Conservation (phyloP, 2,113 vertebrate species). For the Menura novaehollandiae region DNA sequence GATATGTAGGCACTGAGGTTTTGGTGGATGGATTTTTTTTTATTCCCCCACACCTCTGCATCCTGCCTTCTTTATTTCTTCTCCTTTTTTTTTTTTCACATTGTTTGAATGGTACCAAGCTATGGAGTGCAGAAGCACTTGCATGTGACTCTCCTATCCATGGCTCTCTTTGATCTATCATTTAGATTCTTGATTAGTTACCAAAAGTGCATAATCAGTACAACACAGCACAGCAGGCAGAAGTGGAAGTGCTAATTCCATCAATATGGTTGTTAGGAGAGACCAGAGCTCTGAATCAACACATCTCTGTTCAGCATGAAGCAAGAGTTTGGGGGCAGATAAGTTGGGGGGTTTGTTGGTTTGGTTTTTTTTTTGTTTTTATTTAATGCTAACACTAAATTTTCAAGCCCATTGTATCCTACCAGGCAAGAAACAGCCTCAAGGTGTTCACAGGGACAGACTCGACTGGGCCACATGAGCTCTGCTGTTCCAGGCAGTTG, state of each 20-base stretch:
- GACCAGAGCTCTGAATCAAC: neutral
- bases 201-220: neutral
- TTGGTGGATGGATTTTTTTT: neutral
- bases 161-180: neutral
- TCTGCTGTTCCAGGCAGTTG: neutral
- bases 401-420: neutral
- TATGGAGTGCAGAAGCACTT: neutral
- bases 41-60: fast-evolving
- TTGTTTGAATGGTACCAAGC: neutral
- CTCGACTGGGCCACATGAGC: fast-evolving
- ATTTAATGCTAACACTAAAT: neutral
- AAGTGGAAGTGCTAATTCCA: neutral
- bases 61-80: neutral
- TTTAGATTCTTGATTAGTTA: neutral
- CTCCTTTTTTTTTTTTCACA: no score
- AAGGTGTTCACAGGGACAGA: neutral
- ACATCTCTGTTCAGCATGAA: neutral
- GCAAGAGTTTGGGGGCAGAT: neutral
- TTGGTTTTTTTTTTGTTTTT: neutral
- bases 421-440: neutral
- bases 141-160: neutral
- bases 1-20: neutral
- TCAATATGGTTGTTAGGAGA: neutral
- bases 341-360: neutral
- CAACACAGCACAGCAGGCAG: neutral